phyloP scores from a whole-genome alignment of 1,140 invertebrate genomes.

The Nautilus pompilius region DNA sequence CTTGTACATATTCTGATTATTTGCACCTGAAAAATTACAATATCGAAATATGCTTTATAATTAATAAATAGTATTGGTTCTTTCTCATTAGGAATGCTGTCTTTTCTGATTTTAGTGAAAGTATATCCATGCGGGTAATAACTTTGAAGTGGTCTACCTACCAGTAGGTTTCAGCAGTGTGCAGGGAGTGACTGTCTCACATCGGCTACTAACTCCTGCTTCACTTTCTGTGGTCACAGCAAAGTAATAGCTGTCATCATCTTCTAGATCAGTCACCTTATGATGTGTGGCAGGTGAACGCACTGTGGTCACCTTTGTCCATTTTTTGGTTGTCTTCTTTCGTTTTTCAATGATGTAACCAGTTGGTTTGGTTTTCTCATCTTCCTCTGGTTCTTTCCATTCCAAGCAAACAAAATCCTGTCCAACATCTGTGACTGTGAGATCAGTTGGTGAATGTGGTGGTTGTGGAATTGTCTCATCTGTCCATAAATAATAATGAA shows the following conservation, averaged over 20 bases:
- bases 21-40: no score
- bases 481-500: no score
- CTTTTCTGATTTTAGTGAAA: no score
- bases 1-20: no score
- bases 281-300: slow-evolving; percentile 49
- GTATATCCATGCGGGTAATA: no score
- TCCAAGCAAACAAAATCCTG: slow-evolving; percentile 90
- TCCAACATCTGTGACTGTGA: slow-evolving; percentile 87
- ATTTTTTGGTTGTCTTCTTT: slow-evolving; percentile 30
- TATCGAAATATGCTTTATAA: no score
- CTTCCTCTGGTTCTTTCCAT: slow-evolving; percentile 84
- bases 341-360: slow-evolving; percentile 48
- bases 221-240: slow-evolving; percentile 94
- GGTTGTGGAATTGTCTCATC: slow-evolving; percentile 77
- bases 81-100: no score
- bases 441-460: slow-evolving; percentile 86
- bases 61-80: no score
- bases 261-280: slow-evolving; percentile 71
- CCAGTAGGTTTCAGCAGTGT: slow-evolving; percentile 64
- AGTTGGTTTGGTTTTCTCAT: slow-evolving; percentile 89
- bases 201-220: slow-evolving; percentile 87
- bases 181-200: slow-evolving; percentile 64
- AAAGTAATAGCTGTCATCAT: slow-evolving; percentile 95
- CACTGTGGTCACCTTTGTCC: slow-evolving; percentile 39
- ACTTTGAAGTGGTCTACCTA: no score